phyloP scores from a whole-genome alignment of 2,797 vertebrate genomes.

The Sebastes paucispinis region DNA sequence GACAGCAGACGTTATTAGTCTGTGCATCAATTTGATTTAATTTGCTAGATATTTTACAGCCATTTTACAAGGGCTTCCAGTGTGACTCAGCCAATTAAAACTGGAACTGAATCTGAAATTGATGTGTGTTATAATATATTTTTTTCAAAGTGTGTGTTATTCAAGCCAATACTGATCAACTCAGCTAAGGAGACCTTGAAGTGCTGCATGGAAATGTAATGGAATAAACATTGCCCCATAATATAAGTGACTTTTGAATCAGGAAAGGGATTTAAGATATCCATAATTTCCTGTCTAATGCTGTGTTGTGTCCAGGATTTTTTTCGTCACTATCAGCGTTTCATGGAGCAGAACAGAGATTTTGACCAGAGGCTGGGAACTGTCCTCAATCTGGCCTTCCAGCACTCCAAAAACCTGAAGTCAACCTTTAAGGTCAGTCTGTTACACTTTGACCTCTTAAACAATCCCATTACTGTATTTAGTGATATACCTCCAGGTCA shows the following conservation, averaged over 20 bases:
- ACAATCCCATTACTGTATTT: neutral
- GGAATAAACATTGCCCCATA: neutral
- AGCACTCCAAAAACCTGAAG: constrained; percentile 83
- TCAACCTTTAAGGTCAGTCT: constrained; percentile 81
- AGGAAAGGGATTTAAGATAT: neutral
- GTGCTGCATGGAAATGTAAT: constrained; percentile 8
- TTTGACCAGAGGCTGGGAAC: constrained; percentile 86
- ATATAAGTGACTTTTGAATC: constrained; percentile 4
- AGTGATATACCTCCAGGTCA: neutral
- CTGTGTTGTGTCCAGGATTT: constrained; percentile 77
- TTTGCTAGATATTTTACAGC: constrained; percentile 53
- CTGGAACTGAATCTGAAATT: constrained; percentile 54
- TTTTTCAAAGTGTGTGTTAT: constrained; percentile 35
- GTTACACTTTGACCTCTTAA: neutral
- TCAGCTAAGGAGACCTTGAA: neutral
- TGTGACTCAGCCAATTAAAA: constrained; percentile 38
- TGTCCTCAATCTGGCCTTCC: constrained; percentile 86
- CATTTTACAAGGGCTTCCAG: constrained; percentile 40
- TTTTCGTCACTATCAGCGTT: constrained; percentile 77
- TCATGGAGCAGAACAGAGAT: constrained; percentile 84
- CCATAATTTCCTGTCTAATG: neutral
- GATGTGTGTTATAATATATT: constrained; percentile 34
- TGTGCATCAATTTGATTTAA: constrained; percentile 58
- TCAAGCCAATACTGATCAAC: constrained; percentile 30
- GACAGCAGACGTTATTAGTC: constrained; percentile 41